Base-by-base conservation (phyloP, 2,888 invertebrate species). In the Drosophila macrospina region DNA sequence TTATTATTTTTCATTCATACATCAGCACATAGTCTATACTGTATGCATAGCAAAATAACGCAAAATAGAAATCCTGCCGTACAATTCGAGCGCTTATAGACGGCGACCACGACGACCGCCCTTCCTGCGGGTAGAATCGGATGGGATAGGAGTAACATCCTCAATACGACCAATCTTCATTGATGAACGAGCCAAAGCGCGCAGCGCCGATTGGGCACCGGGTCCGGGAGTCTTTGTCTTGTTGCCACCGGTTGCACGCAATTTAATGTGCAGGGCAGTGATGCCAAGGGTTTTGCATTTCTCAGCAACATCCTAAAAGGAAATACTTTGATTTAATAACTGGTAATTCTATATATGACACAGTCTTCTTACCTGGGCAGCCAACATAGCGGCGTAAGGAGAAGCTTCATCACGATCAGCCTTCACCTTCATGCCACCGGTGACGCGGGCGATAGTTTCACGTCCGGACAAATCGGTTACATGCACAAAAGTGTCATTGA, bases 341-440 rank as follows among this genome's bases (percentile, higher is more conserved):
- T 15, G 5, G 1, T 56, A 11, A 15, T 4, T n/a, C 10, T 0
- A 10, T 5, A 4, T 15, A 26, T 42, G 2, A 37, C 5, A 11
- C n/a, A 10, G 1, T 16, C 2, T 10, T 16, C 37, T 91, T 93
- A 97, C 97, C 94, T 99, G 99, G 80, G 99, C 99, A 88, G 99
- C 99, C 93, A 99, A 98, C 99, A 99, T 99, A 95, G 99, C 99
- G 90, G 99, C 99, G 92, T 99, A 99, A 48, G 99, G 99, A 47
- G 99, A 99, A 77, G 99, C 98, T 93, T 99, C 99, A 93, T 99
- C 99, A 94, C 99, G 96, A 94, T 99, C 99, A 88, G 99, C 99
- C 93, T 99, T 99, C 47, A 99, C 99, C 94, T 99, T 99, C 99
- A 99, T 99, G 70, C 98, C 98, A 89, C 98, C 98, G 85, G 99